phyloP scores from a whole-genome alignment of 2,888 invertebrate genomes.

The Tanytarsus gracilentus region DNA sequence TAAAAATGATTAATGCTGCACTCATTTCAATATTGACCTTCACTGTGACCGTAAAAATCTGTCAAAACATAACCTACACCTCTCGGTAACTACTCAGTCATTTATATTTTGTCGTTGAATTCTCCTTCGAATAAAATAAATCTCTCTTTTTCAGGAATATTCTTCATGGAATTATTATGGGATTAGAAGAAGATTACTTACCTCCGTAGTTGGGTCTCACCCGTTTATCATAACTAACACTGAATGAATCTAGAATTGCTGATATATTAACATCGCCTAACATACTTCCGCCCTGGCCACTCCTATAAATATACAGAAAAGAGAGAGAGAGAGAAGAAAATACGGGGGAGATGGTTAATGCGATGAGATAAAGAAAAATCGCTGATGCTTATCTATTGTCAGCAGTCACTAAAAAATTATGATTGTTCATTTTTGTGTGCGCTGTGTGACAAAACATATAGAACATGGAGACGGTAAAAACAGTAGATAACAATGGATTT shows the following conservation, averaged over 20 bases:
- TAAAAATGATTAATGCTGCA: no score
- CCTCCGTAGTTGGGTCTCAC: constrained; percentile 99
- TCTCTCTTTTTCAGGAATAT: not conserved
- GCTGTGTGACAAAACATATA: no score
- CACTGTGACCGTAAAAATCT: no score
- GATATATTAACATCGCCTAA: constrained; percentile 90
- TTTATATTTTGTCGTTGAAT: not conserved
- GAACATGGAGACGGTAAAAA: not conserved
- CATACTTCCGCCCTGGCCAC: constrained; percentile 71
- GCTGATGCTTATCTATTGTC: constrained; percentile 2
- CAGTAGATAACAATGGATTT: not conserved
- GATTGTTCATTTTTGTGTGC: no score
- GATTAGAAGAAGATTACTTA: constrained; percentile 46
- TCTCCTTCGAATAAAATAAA: not conserved
- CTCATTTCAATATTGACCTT: no score
- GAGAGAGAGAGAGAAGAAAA: not conserved
- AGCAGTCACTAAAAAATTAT: no score
- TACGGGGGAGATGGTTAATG: not conserved
- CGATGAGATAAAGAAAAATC: not conserved
- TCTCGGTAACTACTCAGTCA: no score
- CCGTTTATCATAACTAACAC: constrained; percentile 97
- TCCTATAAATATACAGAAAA: constrained; percentile 41
- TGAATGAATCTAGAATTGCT: constrained; percentile 89
- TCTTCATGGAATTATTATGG: not conserved
- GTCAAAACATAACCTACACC: no score